Percentiles rank a stretch among this genome's conserved stretches.
Evolutionary conservation across 2,797 vertebrate species (phyloP).

Genomic region (Poecilia gillii): DNA sequence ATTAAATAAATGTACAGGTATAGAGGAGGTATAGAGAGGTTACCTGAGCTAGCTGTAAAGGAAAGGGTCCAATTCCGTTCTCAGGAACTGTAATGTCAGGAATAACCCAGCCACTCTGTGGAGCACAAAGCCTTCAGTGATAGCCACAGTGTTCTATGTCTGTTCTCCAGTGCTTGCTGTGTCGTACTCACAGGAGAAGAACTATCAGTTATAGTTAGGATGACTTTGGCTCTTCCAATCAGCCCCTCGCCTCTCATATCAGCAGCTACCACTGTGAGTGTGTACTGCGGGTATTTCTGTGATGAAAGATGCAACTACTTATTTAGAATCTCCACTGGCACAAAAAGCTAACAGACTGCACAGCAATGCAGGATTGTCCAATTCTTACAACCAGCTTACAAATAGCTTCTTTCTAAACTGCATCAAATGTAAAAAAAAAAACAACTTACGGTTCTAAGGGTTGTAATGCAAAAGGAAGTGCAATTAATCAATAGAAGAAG

Average conservation of each 20-base stretch:
- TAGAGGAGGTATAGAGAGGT: too few relatives aligned
- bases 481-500: too few relatives aligned
- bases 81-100: too few relatives aligned
- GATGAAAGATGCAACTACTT: not conserved
- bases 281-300: not conserved
- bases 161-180: not conserved
- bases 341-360: not conserved
- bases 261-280: not conserved
- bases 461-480: too few relatives aligned
- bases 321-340: not conserved
- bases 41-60: too few relatives aligned
- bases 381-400: not conserved
- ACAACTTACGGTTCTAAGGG: not conserved
- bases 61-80: too few relatives aligned
- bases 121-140: not conserved
- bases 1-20: too few relatives aligned
- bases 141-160: not conserved
- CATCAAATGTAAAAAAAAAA: not conserved
- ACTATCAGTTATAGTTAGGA: not conserved
- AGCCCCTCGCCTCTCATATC: not conserved
- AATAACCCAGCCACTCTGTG: not conserved
- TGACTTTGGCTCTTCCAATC: not conserved
- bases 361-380: not conserved
- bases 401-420: not conserved
- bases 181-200: not conserved